Evolutionary conservation across 2,113 vertebrate genomes (phyloP).

Genomic region (Eulemur macaco): DNA sequence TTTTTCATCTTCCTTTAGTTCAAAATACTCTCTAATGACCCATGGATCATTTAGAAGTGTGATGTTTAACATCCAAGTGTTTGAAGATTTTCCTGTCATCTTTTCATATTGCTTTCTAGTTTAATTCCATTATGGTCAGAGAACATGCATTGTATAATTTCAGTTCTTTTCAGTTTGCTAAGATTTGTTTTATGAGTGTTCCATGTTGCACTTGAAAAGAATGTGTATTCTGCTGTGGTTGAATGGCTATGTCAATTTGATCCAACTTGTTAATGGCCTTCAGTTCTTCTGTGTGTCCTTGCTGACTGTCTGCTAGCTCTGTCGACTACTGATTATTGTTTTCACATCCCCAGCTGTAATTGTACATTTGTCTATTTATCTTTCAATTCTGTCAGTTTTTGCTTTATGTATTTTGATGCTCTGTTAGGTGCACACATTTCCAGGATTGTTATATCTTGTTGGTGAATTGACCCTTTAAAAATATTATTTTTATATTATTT

Average conservation of each 20-base stretch:
- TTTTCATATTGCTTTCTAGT: not conserved
- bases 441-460: not conserved
- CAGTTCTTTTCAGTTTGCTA: not conserved
- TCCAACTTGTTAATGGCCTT: not conserved
- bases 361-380: not conserved
- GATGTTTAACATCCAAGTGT: not conserved
- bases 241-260: not conserved
- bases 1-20: not conserved
- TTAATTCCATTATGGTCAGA: not conserved
- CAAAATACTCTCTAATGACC: not conserved
- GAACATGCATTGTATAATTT: not conserved
- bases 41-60: constrained; percentile 2
- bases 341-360: not conserved
- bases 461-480: not conserved
- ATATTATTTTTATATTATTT: not conserved
- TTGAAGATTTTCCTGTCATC: not conserved
- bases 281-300: not conserved
- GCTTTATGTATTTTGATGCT: not conserved
- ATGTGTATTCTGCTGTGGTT: not conserved
- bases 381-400: not conserved
- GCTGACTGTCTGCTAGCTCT: not conserved
- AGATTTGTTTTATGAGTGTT: not conserved
- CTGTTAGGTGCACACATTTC: not conserved
- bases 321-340: not conserved
- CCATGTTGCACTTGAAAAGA: not conserved